Base-by-base conservation (phyloP, 2,797 vertebrate species). In the Macroramphosus scolopax region DNA sequence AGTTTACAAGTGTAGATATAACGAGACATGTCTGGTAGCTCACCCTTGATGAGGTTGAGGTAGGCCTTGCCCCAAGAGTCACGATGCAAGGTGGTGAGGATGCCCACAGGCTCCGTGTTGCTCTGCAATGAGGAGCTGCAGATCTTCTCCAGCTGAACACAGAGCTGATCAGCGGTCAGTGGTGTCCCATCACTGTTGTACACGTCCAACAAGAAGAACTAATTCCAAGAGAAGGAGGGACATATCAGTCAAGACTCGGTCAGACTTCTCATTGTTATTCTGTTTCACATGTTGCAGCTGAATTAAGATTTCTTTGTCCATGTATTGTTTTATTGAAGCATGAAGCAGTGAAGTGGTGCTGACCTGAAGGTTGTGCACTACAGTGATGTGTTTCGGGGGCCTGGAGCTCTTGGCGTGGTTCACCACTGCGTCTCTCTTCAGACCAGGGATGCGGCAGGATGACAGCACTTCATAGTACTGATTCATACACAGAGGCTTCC, bases 401-500 rank as follows among this genome's bases (percentile, higher is more conserved):
- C 65, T 92, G 51, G 92, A 91, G 63, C 82, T 86, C 69, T 71
- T 88, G 59, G 91, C 80, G 0, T 95, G 89, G 87, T 93, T 97
- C 75, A 93, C 86, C 1, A 98, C 82, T 0, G 89, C 87, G 82
- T 99, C 96, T 1, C 85, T 89, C 83, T 93, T 95, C 50, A 86
- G 73, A 9, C 94, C 96, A 0, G 96, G 96, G 52, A 98, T 84
- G 0, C 95, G 95, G 70, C 96, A 98, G 34, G 95, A 99, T 0
- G 94, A 96, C 53, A 99, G 83, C 43, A 99, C 91, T 72, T 94
- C 93, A 64, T 97, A 97, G 81, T 97, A 99, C 88, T 98, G 96
- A 69, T 93, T 94, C 96, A 99, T 99, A 69, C 96, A 99, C 40
- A 98, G 88, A 0, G 91, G 89, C 50, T 90, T 93, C 17, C 91